Conservation (phyloP, 1,140 invertebrate genomes). For the Leptoteleia sp. region DNA sequence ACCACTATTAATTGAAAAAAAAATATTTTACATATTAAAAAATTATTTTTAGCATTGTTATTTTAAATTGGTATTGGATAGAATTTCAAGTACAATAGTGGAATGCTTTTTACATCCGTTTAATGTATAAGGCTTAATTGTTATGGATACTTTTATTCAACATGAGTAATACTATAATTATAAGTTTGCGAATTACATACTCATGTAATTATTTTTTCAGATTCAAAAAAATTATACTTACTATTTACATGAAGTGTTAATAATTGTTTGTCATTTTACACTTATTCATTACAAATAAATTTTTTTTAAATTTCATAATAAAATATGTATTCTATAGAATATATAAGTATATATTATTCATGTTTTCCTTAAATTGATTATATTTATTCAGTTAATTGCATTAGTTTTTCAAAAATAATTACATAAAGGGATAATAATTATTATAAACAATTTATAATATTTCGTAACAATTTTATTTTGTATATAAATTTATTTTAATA, state of each 20-base stretch:
- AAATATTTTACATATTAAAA: conserved; percentile 9
- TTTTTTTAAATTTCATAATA: conserved; percentile 44
- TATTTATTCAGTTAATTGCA: not conserved
- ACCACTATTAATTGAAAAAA: conserved; percentile 1
- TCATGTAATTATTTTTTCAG: conserved; percentile 38
- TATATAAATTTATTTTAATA: conserved; percentile 7
- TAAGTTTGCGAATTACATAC: conserved; percentile 23
- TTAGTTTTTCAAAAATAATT: not conserved
- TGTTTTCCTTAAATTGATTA: not conserved
- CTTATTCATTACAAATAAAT: conserved; percentile 30
- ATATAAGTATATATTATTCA: conserved; percentile 10
- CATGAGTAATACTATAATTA: conserved; percentile 30
- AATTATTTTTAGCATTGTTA: conserved; percentile 36
- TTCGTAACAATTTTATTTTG: not conserved
- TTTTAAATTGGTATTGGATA: conserved; percentile 17
- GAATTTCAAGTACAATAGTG: conserved; percentile 36
- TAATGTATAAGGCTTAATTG: conserved; percentile 38
- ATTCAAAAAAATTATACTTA: too few relatives aligned
- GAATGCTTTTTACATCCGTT: conserved; percentile 46
- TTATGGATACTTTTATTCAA: conserved; percentile 30
- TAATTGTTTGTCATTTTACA: conserved; percentile 24
- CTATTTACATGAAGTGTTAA: conserved; percentile 32
- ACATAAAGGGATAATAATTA: not conserved
- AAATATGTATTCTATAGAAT: conserved; percentile 42
- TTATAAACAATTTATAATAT: not conserved